Conservation (phyloP, 2,888 invertebrate species). For the Stenodera caucasica region DNA sequence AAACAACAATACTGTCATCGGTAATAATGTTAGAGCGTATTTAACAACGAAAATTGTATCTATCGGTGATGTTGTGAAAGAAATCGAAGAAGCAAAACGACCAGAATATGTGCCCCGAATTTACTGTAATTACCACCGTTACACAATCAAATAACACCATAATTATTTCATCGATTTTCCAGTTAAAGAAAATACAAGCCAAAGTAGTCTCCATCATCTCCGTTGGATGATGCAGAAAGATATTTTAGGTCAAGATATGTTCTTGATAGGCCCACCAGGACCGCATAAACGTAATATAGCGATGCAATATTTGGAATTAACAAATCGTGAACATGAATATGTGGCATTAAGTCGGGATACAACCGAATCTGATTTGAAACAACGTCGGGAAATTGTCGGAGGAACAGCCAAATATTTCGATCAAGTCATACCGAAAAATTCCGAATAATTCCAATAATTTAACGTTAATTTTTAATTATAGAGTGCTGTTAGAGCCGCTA, state of each 20-base stretch:
- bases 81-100: slow-evolving; percentile 64
- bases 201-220: slow-evolving; percentile 77
- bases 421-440: slow-evolving; percentile 63
- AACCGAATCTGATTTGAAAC: slow-evolving; percentile 96
- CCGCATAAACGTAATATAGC: slow-evolving; percentile 79
- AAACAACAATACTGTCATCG: slow-evolving; percentile 32
- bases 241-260: slow-evolving; percentile 90
- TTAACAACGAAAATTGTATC: slow-evolving; percentile 63
- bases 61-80: slow-evolving; percentile 74
- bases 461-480: slow-evolving; percentile 51
- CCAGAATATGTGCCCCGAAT: slow-evolving; percentile 83
- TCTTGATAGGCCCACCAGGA: slow-evolving; percentile 90
- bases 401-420: slow-evolving; percentile 92
- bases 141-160: slow-evolving; percentile 17
- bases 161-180: slow-evolving; percentile 35
- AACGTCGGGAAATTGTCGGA: slow-evolving; percentile 85
- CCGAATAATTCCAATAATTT: background rate
- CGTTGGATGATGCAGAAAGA: slow-evolving; percentile 98
- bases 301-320: slow-evolving; percentile 85
- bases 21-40: slow-evolving; percentile 42
- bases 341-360: slow-evolving; percentile 93
- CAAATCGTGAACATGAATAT: slow-evolving; percentile 89
- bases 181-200: slow-evolving; percentile 65
- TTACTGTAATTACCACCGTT: slow-evolving; percentile 66
- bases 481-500: slow-evolving; percentile 93